Base-by-base conservation (phyloP, 2,888 invertebrate genomes). In the Orchesellides sinensis region DNA sequence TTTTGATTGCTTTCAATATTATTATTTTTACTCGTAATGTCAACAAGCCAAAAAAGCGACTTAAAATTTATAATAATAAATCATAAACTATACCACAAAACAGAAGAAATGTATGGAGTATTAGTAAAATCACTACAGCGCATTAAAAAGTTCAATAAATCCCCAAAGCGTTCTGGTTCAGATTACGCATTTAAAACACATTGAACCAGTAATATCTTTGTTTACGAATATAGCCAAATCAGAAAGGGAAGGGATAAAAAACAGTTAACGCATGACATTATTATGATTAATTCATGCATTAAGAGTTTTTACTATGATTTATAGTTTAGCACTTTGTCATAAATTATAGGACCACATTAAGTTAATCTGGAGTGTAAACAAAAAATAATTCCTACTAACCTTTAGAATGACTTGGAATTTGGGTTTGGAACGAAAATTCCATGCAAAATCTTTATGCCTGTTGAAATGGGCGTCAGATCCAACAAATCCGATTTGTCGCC, bases 151-250 rank as follows among this genome's bases (percentile, higher is more conserved):
- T 32, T 32, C 5, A 32, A 32, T 32, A 32, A 32, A 32, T 6
- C 5, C 10, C 5, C 32, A 32, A 32, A 5, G 25, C 4, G 17
- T 27, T 59, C n/a, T 12, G 59, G 12, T 19, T 21, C 23, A n/a
- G 27, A 59, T n/a, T n/a, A 32, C n/a, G 23, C 59, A 27, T 59
- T 59, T 3, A 59, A 2, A 61, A n/a, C 32, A 61, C 61, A 61
- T 54, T 54, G 54, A 54, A 59, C 59, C 23, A 17, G 1, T 27
- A 54, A 47, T 47, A 47, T n/a, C n/a, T 40, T 40, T 54, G 25
- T 54, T 54, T 54, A 54, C 54, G 23, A 23, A 25, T 25, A 10
- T 2, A 14, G 19, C 6, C 21, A 54, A 54, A 23, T 1, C n/a
- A 32, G 17, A n/a, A 61, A 61, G 17, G 17, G 32, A 61, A 32